A percentile compares a stretch with the other conserved stretches of the same genome.
Evolutionary conservation across 2,113 vertebrate species (phyloP).

Genomic region (Gorsachius goisagi): DNA sequence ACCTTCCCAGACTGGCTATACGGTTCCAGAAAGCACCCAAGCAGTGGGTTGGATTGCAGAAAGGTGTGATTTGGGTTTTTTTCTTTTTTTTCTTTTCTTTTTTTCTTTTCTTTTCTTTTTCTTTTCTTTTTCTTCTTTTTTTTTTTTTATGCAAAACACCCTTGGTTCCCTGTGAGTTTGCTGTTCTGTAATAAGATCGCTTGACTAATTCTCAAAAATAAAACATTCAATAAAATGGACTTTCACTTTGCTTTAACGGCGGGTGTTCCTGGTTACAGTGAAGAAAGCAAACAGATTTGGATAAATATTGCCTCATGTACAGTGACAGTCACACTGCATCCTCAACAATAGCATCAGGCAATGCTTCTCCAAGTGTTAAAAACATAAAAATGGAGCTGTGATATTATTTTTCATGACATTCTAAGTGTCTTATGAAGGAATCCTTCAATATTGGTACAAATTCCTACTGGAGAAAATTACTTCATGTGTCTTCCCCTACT

Average conservation of each 20-base stretch:
- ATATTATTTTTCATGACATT: background rate
- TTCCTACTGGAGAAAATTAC: background rate
- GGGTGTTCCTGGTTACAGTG: background rate
- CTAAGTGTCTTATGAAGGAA: background rate
- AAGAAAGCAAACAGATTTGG: background rate
- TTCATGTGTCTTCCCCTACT: background rate
- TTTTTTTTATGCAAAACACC: background rate
- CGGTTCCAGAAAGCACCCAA: background rate
- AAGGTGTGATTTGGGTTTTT: background rate
- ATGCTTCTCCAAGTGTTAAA: background rate
- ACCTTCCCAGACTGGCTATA: background rate
- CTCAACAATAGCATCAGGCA: background rate
- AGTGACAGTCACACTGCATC: background rate
- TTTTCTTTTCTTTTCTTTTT: too few species aligned
- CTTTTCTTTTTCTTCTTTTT: too few species aligned
- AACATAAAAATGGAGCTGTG: background rate
- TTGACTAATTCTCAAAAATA: background rate
- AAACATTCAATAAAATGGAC: background rate
- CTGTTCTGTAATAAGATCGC: background rate
- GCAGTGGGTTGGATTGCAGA: background rate
- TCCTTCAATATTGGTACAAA: background rate
- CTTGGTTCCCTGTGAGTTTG: background rate
- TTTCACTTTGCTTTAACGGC: background rate
- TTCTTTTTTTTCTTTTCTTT: too few species aligned
- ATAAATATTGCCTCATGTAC: background rate